Conservation (phyloP, 2,797 vertebrate species). For the Molothrus ater region DNA sequence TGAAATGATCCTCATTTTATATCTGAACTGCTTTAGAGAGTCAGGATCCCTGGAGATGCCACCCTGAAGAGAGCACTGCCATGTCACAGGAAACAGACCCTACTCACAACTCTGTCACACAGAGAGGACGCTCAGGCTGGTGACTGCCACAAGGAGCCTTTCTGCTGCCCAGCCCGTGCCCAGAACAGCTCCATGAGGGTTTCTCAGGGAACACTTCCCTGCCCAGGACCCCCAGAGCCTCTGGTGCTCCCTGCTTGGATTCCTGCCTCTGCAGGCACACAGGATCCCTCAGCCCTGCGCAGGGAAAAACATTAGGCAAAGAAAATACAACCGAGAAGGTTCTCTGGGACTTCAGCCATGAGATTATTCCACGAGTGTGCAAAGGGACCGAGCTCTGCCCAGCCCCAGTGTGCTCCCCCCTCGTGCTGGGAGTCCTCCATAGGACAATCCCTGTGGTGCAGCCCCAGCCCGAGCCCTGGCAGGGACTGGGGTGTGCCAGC, state of each 20-base stretch:
- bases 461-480: neutral
- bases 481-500: neutral
- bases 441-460: rapidly evolving
- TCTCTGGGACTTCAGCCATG: neutral
- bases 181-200: neutral
- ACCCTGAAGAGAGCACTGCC: neutral
- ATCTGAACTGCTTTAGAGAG: neutral
- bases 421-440: neutral
- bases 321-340: neutral
- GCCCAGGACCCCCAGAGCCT: neutral
- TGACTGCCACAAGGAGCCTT: neutral
- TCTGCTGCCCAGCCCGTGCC: neutral
- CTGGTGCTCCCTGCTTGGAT: neutral
- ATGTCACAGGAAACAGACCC: neutral
- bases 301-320: neutral
- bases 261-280: rapidly evolving
- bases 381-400: neutral
- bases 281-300: neutral
- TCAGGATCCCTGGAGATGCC: neutral
- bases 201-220: neutral
- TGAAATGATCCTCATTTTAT: neutral
- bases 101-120: neutral
- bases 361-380: neutral
- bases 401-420: neutral
- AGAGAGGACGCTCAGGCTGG: neutral